Conservation (phyloP, 2,113 vertebrate species). For the Mobula hypostoma region DNA sequence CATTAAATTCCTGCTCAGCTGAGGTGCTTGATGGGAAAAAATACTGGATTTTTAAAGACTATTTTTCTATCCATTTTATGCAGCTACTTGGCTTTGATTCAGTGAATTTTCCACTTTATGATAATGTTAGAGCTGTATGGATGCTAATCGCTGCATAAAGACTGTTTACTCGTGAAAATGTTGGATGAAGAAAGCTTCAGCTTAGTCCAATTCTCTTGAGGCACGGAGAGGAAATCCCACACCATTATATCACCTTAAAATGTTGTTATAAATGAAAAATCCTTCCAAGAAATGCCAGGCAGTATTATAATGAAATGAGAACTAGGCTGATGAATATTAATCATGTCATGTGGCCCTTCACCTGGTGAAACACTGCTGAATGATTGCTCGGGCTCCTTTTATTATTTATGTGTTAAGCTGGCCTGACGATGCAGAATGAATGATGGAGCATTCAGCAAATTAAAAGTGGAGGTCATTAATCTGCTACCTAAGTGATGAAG, state of each 20-base stretch:
- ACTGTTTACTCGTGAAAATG: not conserved
- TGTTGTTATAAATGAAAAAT: not conserved
- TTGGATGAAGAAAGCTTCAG: not conserved
- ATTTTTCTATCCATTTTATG: not conserved
- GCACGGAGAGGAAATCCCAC: not conserved
- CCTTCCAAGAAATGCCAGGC: not conserved
- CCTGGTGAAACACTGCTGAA: not conserved
- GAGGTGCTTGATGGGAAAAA: not conserved
- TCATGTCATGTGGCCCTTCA: not conserved
- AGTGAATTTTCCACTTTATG: no score
- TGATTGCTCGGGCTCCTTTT: not conserved
- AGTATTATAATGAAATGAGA: not conserved
- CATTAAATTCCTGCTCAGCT: not conserved
- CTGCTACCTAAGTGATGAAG: not conserved
- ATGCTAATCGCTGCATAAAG: not conserved
- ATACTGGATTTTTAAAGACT: not conserved
- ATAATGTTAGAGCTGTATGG: not conserved
- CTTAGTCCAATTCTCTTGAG: not conserved
- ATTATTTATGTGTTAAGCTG: not conserved
- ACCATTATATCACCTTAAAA: not conserved
- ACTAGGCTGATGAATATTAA: not conserved
- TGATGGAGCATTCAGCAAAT: conserved; percentile 17
- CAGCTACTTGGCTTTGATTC: not conserved
- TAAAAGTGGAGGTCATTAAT: conserved; percentile 21
- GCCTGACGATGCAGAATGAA: not conserved